Conservation (phyloP, 2,113 vertebrate genomes). For the Benitochromis conjunctus region DNA sequence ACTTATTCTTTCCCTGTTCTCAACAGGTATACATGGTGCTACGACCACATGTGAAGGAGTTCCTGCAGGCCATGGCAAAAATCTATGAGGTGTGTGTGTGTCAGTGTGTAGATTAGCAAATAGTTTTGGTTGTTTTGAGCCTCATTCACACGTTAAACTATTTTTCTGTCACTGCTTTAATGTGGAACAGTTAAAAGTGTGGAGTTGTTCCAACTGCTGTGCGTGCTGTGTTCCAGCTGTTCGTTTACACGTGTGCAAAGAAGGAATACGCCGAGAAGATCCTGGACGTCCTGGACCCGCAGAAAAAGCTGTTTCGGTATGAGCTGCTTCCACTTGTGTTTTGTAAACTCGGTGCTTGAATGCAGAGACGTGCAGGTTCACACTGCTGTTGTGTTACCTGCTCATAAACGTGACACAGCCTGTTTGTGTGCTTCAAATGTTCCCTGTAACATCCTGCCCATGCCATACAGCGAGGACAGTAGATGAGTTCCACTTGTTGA, state of each 20-base stretch:
- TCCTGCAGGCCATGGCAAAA: constrained; percentile 77
- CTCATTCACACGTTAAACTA: background rate
- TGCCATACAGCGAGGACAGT: background rate
- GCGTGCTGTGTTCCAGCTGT: constrained; percentile 68
- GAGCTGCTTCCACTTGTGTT: background rate
- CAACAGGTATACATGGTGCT: constrained; percentile 78
- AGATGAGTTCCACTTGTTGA: background rate
- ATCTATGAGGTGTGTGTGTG: constrained; percentile 73
- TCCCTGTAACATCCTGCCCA: background rate
- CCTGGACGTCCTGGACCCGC: constrained; percentile 79
- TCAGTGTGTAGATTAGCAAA: background rate
- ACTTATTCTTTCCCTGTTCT: background rate
- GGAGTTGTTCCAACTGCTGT: background rate
- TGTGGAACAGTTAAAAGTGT: background rate
- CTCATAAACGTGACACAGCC: background rate
- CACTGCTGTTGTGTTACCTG: background rate
- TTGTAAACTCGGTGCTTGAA: background rate
- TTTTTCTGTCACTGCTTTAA: background rate
- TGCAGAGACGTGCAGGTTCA: background rate
- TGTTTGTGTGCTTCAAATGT: background rate
- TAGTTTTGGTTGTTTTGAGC: background rate
- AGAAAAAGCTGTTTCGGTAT: constrained; percentile 80
- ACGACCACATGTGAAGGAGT: constrained; percentile 75
- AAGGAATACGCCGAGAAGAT: constrained; percentile 80
- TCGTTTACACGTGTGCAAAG: constrained; percentile 82